Evolutionary conservation across 1,140 invertebrate genomes (phyloP), one percentile per base, ranked within the genome.

Genomic region (Bombyx mandarina): DNA sequence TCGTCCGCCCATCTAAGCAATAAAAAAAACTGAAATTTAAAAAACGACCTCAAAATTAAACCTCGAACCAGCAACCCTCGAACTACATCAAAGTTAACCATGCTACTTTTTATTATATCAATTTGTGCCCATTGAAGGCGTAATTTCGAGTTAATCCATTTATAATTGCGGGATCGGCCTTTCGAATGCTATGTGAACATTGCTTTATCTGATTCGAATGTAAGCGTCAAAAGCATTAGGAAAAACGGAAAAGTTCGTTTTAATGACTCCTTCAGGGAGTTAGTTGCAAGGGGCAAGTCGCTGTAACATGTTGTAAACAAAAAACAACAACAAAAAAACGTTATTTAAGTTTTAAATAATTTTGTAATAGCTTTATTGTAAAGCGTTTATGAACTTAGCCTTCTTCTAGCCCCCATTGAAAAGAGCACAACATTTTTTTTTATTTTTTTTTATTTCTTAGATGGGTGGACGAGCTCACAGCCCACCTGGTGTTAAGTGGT

Each of bases 61-160:
- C 12, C 8, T 1, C 7, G 42, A 22, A 51, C 1, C 42, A 26
- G 3, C 69, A 71, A 22, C 69, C 69, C 69, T 71, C 64, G 68
- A 69, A 22, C 50, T 43, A 42, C 53, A 62, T 50, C 62, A 67
- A 55, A 68, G 70, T 57, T 69, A 69, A 71, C 65, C 71, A 69
- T 70, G 73, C 77, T 70, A 77, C 73, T 73, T 86, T 84, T 86
- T 86, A 86, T 86, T 84, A 86, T 84, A 84, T 86, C 81, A 86
- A 86, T 86, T 86, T 84, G 79, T 75, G 81, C 66, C 75, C 80
- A 86, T 86, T 86, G 72, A 73, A 82, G 75, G 73, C 76, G 75
- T 68, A 71, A 72, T 79, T 82, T 86, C 78, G 73, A 76, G 62
- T 71, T 86, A 86, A 86, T 86, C 78, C 75, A 70, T 82, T 84